Conservation (phyloP, 2,797 vertebrate genomes). For the Rhincodon typus region DNA sequence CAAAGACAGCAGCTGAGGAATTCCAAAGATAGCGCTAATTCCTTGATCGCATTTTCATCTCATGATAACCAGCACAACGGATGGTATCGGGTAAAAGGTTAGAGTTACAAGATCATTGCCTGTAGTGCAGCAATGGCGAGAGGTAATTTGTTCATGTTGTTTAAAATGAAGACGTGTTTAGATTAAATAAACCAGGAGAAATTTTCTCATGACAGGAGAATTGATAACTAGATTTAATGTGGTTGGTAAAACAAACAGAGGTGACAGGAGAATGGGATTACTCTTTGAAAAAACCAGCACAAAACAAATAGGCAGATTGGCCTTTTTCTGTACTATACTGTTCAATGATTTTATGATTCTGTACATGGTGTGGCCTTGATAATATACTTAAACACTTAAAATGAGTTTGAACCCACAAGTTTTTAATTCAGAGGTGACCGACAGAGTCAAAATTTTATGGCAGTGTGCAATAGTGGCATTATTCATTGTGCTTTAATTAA, state of each 20-base stretch:
- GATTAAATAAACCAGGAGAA: too few relatives aligned
- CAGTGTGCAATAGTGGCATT: neutral
- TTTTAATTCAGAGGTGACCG: neutral
- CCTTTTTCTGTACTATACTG: neutral
- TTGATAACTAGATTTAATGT: too few relatives aligned
- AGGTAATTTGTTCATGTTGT: too few relatives aligned
- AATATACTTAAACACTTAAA: neutral
- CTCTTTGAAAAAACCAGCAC: neutral
- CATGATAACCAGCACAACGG: neutral
- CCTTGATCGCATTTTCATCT: neutral
- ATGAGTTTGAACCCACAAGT: neutral
- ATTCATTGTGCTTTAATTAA: neutral
- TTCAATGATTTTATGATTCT: neutral
- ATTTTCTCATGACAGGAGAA: too few relatives aligned
- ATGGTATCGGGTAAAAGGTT: too few relatives aligned
- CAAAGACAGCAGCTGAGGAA: neutral
- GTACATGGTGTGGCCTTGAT: neutral
- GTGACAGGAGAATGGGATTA: neutral
- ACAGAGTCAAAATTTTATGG: neutral
- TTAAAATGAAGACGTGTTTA: too few relatives aligned
- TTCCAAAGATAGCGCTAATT: neutral
- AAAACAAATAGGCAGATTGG: neutral
- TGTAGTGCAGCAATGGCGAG: too few relatives aligned
- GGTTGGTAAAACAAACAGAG: too few relatives aligned
- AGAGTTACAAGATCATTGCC: too few relatives aligned